Base-by-base conservation (phyloP, 2,888 invertebrate species). In the Apodemia duryi region DNA sequence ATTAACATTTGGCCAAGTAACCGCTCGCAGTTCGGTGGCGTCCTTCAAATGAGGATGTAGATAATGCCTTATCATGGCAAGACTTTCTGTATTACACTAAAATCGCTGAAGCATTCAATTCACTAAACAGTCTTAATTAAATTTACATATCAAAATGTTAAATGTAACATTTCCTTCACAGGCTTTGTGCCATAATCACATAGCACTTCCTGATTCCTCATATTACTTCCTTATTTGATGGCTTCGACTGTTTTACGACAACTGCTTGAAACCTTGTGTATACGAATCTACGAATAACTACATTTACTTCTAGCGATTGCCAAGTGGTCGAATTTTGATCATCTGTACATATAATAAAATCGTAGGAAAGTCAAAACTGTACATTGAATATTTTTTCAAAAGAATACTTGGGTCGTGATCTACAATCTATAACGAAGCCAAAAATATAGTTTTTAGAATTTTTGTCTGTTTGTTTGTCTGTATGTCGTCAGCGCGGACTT, bases 21-120 rank as follows among this genome's bases (percentile, higher is more conserved):
- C 80, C 80, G 79, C 75, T 77, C 73, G 71, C 77, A 65, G 72
- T 70, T 73, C 49, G 74, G 10, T 78, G 71, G 74, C 81, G 90
- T 86, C 91, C 90, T 90, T 91, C 89, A 84, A 84, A 88, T 88
- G 85, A 88, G 89, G 89, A 90, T 89, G 85, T 87, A 73, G 32
- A 54, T 54, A 54, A 29, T 29, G 54, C 10, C 29, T 57, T 57
- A 57, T 29, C 57, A 57, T 57, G 57, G 57, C 57, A 60, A 60
- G 32, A 60, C 57, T 60, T 60, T 60, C 57, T 7, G 57, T 60
- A 21, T 49, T 13, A 35, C 57, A 60, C 32, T 32, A 35, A 60
- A 60, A 60, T 35, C 57, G 57, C 32, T 60, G 32, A 60, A 60
- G 57, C 57, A 35, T 60, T 35, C 6, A 35, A 60, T 60, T 60